phyloP scores from a whole-genome alignment of 1,140 invertebrate genomes.

The Aphaenogaster ashmeadi region DNA sequence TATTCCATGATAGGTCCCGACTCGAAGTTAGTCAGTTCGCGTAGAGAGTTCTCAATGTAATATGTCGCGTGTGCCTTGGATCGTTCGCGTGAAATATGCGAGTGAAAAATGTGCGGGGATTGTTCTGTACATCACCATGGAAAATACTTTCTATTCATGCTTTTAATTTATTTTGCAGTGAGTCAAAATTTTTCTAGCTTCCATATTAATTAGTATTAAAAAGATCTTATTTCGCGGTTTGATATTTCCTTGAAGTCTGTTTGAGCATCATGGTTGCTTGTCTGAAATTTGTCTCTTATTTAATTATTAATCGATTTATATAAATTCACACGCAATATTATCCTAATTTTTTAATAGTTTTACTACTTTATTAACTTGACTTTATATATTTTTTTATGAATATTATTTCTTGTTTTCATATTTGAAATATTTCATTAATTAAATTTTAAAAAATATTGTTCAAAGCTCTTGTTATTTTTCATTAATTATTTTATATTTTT shows the following conservation, averaged over 20 bases:
- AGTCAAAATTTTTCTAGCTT: not conserved
- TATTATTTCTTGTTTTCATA: not conserved
- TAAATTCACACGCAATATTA: not conserved
- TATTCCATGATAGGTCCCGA: conserved; percentile 50
- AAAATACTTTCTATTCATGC: conserved; percentile 2
- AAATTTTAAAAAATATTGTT: not conserved
- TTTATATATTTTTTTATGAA: not conserved
- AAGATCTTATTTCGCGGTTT: not conserved
- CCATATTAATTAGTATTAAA: not conserved
- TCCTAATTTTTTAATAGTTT: not conserved
- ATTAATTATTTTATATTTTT: conserved; percentile 27
- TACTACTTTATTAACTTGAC: not conserved
- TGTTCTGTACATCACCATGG: not conserved
- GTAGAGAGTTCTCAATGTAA: conserved; percentile 26
- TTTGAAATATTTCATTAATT: not conserved
- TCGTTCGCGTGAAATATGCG: not conserved
- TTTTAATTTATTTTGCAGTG: not conserved
- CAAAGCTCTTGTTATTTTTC: not conserved
- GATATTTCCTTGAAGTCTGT: not conserved
- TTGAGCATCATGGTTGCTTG: not conserved
- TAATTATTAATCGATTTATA: not conserved
- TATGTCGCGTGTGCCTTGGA: conserved; percentile 27
- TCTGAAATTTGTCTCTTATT: not conserved
- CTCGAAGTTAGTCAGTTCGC: conserved; percentile 45
- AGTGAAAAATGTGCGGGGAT: not conserved